Percentiles rank a stretch among this genome's conserved stretches.
These are phyloP conservation scores for Ellobium chinense DNA, from an alignment of 2,888 invertebrate species.

Conservation along the genomic window DNA sequence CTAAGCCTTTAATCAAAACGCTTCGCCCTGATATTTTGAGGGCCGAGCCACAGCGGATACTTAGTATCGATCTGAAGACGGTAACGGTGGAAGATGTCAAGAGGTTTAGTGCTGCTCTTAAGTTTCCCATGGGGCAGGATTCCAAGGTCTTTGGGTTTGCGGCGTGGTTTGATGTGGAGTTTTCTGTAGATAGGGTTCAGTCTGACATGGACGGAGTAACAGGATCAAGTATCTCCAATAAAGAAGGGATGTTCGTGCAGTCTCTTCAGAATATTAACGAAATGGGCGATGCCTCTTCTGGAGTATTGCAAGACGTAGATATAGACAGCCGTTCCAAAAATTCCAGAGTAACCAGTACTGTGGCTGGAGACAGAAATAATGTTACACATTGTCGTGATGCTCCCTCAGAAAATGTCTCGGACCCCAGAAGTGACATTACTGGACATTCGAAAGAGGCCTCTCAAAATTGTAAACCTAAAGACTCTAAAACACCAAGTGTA, in stretches of 20 bases:
- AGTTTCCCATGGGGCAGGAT: slow-evolving; percentile 62
- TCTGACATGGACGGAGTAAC: neutral
- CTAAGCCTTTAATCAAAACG: slow-evolving; percentile 64
- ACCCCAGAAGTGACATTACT: neutral
- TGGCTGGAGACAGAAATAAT: neutral
- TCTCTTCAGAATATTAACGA: no score
- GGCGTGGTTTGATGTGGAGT: slow-evolving; percentile 76
- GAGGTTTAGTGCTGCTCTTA: slow-evolving; percentile 57
- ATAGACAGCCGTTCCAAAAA: neutral
- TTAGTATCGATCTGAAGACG: slow-evolving; percentile 68
- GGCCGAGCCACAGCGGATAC: slow-evolving; percentile 63
- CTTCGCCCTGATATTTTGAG: slow-evolving; percentile 63
- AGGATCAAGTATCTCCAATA: neutral
- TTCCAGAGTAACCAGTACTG: neutral
- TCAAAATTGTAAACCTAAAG: no score
- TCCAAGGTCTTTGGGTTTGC: slow-evolving; percentile 74
- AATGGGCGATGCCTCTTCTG: neutral
- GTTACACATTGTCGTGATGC: no score
- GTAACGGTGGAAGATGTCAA: slow-evolving; percentile 65
- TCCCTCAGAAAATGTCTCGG: neutral
- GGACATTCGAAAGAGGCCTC: no score
- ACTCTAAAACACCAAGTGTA: slow-evolving; percentile 80
- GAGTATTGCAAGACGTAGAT: neutral
- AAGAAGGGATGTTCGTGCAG: neutral
- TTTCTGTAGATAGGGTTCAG: slow-evolving; percentile 49